Evolutionary conservation across 2,797 vertebrate species (phyloP).

Genomic region (Leptatherina wallacei): DNA sequence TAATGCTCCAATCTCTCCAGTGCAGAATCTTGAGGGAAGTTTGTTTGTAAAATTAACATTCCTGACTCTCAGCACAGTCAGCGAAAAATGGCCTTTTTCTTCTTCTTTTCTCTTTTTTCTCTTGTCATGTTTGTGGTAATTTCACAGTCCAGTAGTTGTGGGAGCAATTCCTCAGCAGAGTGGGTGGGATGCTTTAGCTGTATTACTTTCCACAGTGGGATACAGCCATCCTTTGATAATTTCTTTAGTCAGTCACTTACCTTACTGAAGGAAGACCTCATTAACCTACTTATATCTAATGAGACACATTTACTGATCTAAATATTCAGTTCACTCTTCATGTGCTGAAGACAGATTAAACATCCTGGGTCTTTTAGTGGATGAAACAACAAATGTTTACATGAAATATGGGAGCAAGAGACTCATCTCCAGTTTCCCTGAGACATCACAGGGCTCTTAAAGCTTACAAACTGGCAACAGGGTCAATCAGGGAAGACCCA

Average conservation of each 20-base stretch:
- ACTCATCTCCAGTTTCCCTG: constrained; percentile 44
- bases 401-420: constrained; percentile 35
- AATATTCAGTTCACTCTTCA: constrained; percentile 11
- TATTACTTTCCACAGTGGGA: constrained; percentile 18
- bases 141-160: constrained; percentile 69
- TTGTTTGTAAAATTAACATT: constrained; percentile 73
- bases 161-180: constrained; percentile 38
- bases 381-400: constrained; percentile 31
- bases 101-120: constrained; percentile 17
- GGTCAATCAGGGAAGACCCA: too few species aligned
- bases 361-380: constrained; percentile 24
- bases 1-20: constrained; percentile 51
- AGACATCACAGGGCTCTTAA: constrained; percentile 54
- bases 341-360: constrained; percentile 11
- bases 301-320: neutral
- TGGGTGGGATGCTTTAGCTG: constrained; percentile 6
- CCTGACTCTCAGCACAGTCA: constrained; percentile 39
- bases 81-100: constrained; percentile 37
- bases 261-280: neutral
- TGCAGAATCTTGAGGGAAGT: constrained; percentile 54
- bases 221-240: neutral
- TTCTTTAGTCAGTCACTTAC: constrained; percentile 8
- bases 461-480: constrained; percentile 38
- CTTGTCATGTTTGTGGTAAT: constrained; percentile 67
- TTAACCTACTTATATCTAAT: constrained; percentile 11